A percentile compares a stretch with the other conserved stretches of the same genome.
Conservation (phyloP, 2,113 vertebrate species). For the Hirundichthys speculiger region DNA sequence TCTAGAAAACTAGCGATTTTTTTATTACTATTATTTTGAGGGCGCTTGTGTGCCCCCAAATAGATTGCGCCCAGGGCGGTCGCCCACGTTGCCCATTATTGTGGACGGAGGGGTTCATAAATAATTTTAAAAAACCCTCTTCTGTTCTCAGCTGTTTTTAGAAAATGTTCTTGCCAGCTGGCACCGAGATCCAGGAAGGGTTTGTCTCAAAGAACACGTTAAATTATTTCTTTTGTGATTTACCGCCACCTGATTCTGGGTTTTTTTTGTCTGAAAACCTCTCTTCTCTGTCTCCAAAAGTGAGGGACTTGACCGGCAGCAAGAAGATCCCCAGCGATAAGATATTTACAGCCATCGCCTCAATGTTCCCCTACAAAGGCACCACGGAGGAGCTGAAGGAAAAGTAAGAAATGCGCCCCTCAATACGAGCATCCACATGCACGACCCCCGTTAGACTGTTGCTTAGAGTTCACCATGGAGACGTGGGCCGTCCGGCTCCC, state of each 20-base stretch:
- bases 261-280: constrained; percentile 12
- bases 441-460: constrained; percentile 54
- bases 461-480: constrained; percentile 74
- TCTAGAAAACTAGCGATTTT: no score
- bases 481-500: constrained; percentile 51
- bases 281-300: constrained; percentile 68
- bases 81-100: no score
- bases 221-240: no score
- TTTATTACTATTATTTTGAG: no score
- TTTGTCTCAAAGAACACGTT: no score
- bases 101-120: no score
- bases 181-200: no score
- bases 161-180: no score
- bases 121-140: no score
- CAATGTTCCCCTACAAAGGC: constrained; percentile 97
- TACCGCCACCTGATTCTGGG: constrained; percentile 16
- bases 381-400: constrained; percentile 95
- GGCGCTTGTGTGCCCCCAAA: no score
- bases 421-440: constrained; percentile 22
- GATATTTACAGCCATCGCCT: constrained; percentile 97
- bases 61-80: no score
- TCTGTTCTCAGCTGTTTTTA: no score
- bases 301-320: constrained; percentile 83
- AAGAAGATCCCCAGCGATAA: constrained; percentile 93
- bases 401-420: constrained; percentile 83